Evolutionary conservation across 2,113 vertebrate species (phyloP).

Genomic region (Pongo pygmaeus): DNA sequence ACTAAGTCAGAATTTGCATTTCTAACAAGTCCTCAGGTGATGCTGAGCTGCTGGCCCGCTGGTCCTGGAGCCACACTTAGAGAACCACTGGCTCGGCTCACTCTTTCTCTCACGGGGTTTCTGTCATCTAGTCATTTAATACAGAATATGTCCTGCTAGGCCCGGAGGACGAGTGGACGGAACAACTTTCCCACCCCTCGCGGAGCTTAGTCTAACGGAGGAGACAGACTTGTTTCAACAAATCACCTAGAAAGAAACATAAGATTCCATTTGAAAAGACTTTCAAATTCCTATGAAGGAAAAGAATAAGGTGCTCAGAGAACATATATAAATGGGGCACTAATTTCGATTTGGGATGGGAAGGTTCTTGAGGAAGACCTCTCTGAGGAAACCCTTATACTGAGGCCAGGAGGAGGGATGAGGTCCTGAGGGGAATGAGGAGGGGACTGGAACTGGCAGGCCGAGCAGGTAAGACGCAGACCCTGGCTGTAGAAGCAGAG

Average conservation of each 20-base stretch:
- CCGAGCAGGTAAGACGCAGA: neutral
- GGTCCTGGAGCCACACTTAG: neutral
- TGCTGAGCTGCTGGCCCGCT: neutral
- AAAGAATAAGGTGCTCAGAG: neutral
- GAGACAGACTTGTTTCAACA: neutral
- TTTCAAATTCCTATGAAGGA: neutral
- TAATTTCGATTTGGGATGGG: neutral
- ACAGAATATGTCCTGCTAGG: neutral
- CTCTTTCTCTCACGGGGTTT: neutral
- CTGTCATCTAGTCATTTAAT: neutral
- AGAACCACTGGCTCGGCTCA: neutral
- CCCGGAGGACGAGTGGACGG: neutral
- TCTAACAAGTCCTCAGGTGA: neutral
- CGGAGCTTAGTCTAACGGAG: neutral
- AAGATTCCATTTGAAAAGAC: neutral
- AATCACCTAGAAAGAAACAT: neutral
- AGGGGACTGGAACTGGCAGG: neutral
- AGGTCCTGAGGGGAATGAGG: neutral
- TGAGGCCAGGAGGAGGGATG: neutral
- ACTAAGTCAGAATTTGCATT: neutral
- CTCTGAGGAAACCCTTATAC: neutral
- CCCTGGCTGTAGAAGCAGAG: neutral
- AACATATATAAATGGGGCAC: neutral
- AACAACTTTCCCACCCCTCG: neutral
- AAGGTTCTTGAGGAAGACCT: neutral